Base-by-base conservation (phyloP, 1,140 invertebrate species). In the Drosophila paulistorum region DNA sequence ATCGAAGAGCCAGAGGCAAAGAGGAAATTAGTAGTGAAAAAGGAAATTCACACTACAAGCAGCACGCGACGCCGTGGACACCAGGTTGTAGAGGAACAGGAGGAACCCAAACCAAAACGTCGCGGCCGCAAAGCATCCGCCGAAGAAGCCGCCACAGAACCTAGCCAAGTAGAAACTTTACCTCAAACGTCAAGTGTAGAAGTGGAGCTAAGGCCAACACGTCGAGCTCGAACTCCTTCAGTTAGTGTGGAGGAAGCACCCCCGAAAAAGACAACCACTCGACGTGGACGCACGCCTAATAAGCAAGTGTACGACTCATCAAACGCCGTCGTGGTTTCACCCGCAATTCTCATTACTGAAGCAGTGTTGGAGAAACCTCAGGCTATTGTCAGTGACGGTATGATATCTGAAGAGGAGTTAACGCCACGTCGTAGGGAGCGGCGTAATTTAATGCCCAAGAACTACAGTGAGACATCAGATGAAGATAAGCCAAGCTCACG, bases 401-500 rank as follows among this genome's bases (percentile, higher is more conserved):
- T 48, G 45, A 9, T 23, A 51, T 51, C 64, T 42, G 80, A 80
- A 9, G 84, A 79, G 51, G 79, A 87, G 0, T 7, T 74, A 10
- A 83, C 83, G 1, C 83, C 83, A 7, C 69, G 84, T 1, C 79
- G 83, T 0, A 84, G 84, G 3, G 84, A 86, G 42, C 79, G 82
- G 3, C 79, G 82, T 0, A 86, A 87, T 59, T 14, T 90, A 30
- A 84, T 89, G 14, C 79, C 77, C 7, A 89, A 89, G 6, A 91
- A 91, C 48, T 91, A 91, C 45, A 79, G 83, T 26, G 89, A 91
- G 67, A 85, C 81, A 10, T 71, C 81, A 0, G 89, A 91, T 41
- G 81, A 84, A 9, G 89, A 91, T 3, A 83, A 83, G 23, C 45
- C 23, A 0, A 41, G 65, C 10, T 66, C 58, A 20, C 83, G 83